Conservation (phyloP, 2,888 invertebrate genomes). For the Vannuccia rotundouncinata region DNA sequence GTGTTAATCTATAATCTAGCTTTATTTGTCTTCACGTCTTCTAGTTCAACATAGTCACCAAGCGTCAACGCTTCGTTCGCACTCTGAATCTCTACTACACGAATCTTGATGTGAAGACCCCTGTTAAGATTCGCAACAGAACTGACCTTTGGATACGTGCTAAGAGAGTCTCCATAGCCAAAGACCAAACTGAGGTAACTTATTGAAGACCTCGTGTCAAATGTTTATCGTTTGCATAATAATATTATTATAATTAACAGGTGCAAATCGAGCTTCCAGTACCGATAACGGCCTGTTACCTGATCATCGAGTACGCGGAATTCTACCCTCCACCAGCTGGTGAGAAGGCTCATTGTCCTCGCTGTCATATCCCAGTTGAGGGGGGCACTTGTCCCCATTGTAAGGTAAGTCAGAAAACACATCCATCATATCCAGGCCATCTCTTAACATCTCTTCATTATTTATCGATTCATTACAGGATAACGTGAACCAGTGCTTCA, state of each 20-base stretch:
- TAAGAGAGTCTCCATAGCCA: constrained; percentile 65
- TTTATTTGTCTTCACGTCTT: no score
- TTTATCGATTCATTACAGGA: constrained; percentile 67
- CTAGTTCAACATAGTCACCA: constrained; percentile 1
- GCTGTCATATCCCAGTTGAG: constrained; percentile 91
- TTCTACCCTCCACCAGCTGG: constrained; percentile 85
- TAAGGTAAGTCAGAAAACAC: constrained; percentile 35
- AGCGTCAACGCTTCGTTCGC: constrained; percentile 1
- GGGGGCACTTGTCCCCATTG: constrained; percentile 94
- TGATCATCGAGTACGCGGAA: constrained; percentile 96
- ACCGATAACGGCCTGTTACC: constrained; percentile 91
- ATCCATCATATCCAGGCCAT: no score
- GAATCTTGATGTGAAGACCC: constrained; percentile 9
- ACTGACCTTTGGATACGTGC: constrained; percentile 83
- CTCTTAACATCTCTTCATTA: no score
- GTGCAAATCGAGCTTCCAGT: constrained; percentile 78
- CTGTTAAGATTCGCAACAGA: background rate
- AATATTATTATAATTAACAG: background rate
- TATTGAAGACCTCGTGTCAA: background rate
- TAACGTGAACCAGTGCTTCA: constrained; percentile 97
- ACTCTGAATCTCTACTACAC: constrained; percentile 27
- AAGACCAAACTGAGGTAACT: background rate
- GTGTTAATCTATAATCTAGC: no score
- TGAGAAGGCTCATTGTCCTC: constrained; percentile 86
- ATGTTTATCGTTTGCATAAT: background rate